Evolutionary conservation across 2,113 vertebrate species (phyloP), one percentile per base, ranked within the genome.

Genomic region (Aegotheles bennettii): DNA sequence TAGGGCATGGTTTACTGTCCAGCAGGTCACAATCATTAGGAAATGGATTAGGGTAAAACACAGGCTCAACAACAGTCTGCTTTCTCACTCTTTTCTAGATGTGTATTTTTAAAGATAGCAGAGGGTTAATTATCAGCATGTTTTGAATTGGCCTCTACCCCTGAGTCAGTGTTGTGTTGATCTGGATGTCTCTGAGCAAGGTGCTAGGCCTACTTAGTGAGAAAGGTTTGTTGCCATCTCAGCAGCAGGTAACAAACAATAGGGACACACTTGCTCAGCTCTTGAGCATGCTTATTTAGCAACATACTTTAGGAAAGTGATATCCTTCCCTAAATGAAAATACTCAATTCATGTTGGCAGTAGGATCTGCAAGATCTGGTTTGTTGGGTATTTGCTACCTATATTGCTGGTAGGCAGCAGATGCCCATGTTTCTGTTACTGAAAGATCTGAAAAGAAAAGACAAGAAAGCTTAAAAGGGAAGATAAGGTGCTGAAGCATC

Each of bases 381-480:
- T 71, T 84, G 8, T 26, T 87, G n/a, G 26, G 28, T 81, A 57
- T 78, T 92, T 94, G 57, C 83, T 90, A 56, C 33, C 61, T 51
- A 50, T 23, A 11, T 36, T 95, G 53, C 82, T 23, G 8, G 35
- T 35, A 93, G 80, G 73, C 87, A 97, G 67, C 80, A 88, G 82
- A 50, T 71, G 26, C 45, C 35, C 33, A 36, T 1, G 0, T 83
- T 94, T 73, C 28, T 71, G 45, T 42, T 89, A 33, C 17, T 31
- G 64, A 43, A 53, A 89, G 6, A 10, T 74, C 38, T 23, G 20
- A 13, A 53, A 63, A 73, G 40, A 71, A 54, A n/a, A 35, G 45
- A 36, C 11, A 59, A 54, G 42, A 53, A 47, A 8, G 8, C 35
- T 68, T 57, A 40, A 81, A 69, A 47, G 33, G 36, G 42, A 89